Base-by-base conservation (phyloP, 2,797 vertebrate species). In the Selene dorsalis region DNA sequence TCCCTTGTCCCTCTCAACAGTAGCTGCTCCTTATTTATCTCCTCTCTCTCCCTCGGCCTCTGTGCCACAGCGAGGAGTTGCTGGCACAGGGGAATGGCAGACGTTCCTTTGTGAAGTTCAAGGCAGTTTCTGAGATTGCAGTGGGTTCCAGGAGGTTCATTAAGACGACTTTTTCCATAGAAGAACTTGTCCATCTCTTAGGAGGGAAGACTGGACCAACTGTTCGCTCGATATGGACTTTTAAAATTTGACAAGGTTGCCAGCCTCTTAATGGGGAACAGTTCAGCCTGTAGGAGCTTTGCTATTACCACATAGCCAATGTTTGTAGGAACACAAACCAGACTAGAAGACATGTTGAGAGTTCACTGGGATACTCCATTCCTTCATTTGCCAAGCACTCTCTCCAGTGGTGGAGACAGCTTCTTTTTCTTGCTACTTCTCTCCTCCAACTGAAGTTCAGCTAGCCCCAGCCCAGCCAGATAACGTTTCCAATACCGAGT, bases 71-170 rank as follows among this genome's bases (percentile, higher is more conserved):
- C 47, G 24, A 70, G 48, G 56, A 79, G 81, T 67, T 79, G 77
- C 68, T 81, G 86, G 85, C 84, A 77, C 78, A 63, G 57, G 70
- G 78, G 76, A 75, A 80, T 87, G 82, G 87, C 89, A 90, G 79
- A 78, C 66, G 35, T 78, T 84, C 73, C 60, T 86, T 83, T 92
- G 87, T 92, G 84, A 83, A 88, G 87, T 92, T 93, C 85, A 91
- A 90, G 88, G 89, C 80, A 83, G 86, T 84, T 90, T 87, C 45
- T 35, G 71, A 89, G 84, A 89, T 88, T 91, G 88, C 75, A 69
- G 61, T 35, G 43, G 77, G 79, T 84, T 89, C 70, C 70, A 75
- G 75, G 80, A 85, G 80, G 79, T 93, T 93, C 80, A 89, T 94
- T 91, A 91, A 86, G 77, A 74, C 72, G 72, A 32, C 77, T 68